Conservation (phyloP, 2,113 vertebrate species). For the Urocitellus parryii region DNA sequence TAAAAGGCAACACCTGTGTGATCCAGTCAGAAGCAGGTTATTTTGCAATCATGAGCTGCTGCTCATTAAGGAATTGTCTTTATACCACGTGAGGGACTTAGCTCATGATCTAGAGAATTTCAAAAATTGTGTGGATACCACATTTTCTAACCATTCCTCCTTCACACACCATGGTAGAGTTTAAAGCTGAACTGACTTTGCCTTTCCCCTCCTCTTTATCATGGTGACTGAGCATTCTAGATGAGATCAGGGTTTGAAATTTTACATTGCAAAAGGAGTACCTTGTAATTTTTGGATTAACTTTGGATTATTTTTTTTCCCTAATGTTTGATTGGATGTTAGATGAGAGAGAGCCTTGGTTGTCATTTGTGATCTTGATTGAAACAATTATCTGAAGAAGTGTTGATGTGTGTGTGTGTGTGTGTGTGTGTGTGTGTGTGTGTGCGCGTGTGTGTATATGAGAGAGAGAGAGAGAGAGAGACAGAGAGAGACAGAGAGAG, state of each 20-base stretch:
- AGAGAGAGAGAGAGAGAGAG: too few species aligned
- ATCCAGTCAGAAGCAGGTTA: not conserved
- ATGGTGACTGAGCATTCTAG: not conserved
- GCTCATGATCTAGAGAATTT: not conserved
- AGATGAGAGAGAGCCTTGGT: not conserved
- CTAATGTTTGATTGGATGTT: slow-evolving; percentile 9
- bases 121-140: not conserved
- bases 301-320: not conserved
- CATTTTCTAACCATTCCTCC: not conserved
- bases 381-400: not conserved
- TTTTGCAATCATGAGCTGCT: not conserved
- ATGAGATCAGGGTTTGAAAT: not conserved
- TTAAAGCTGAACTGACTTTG: not conserved
- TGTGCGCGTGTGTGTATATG: too few species aligned
- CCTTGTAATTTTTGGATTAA: not conserved
- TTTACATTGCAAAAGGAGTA: not conserved
- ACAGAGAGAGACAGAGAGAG: too few species aligned
- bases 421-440: not conserved
- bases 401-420: not conserved
- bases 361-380: not conserved
- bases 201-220: not conserved
- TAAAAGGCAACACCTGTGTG: not conserved
- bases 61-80: not conserved
- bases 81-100: not conserved
- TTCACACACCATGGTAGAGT: not conserved